Evolutionary conservation across 2,113 vertebrate genomes (phyloP), one percentile per base, ranked within the genome.

Genomic region (Sylvilagus bachmani): DNA sequence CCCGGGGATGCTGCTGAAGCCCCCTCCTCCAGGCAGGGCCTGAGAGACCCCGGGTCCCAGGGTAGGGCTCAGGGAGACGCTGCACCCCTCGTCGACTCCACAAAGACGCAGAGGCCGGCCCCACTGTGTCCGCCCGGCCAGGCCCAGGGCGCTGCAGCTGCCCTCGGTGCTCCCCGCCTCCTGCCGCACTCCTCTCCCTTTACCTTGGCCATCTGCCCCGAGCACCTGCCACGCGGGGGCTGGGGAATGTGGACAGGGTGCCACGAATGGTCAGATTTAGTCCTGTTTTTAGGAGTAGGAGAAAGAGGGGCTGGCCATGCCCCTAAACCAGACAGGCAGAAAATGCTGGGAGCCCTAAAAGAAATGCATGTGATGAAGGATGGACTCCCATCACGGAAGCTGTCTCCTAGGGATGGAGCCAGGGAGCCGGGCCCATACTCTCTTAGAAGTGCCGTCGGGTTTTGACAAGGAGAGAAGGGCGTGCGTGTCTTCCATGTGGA

Each of bases 221-320:
- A 29, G 31, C 6, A 11, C 29, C 73, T 24, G 69, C 51, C 27
- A 6, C 0, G 4, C 9, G 27, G 69, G 58, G 13, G 6, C 4
- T 2, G n/a, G 24, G 33, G 58, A 16, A 6, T 17, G 5, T 0
- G 3, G 9, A 6, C 7, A 38, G 33, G 10, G 31, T 36, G 19
- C 24, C 19, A 36, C 2, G 38, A 67, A 53, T 66, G 55, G 10
- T 38, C 25, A 81, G 10, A 51, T 74, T 53, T 55, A 17, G 49
- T 8, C 22, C 58, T 24, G 5, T 6, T 69, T 78, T 91, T 61
- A 55, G 12, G 19, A 64, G 19, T 31, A 74, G 21, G 27, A 74
- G 22, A 78, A 88, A 86, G 44, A 69, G 16, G 38, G 25, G 13
- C 17, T 38, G n/a, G 38, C 16, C 27, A 10, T 33, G 69, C 7